Evolutionary conservation across 2,888 invertebrate genomes (phyloP), one percentile per base, ranked within the genome.

Genomic region (Scrobipalpa atriplicella): DNA sequence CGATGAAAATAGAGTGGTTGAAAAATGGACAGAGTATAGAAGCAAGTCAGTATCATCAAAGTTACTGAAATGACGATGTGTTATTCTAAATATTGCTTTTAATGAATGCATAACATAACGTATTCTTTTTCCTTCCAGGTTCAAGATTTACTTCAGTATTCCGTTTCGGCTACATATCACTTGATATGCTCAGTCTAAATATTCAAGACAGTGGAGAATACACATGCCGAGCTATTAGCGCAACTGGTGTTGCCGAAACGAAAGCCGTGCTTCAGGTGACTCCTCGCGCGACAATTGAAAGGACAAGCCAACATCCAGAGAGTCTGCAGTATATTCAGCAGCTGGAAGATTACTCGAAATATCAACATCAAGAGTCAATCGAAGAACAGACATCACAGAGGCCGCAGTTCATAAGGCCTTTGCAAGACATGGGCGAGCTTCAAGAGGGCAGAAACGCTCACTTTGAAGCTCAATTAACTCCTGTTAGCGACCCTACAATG

Each of bases 101-200:
- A 60, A 51, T 68, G 56, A 7, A 47, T 47, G n/a, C 16, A 47
- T 16, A 10, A 43, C n/a, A 1, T 2, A 13, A 43, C 13, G 62
- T 39, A 52, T n/a, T 10, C 62, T 67, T 47, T 38, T 36, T n/a
- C 21, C 68, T 89, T 84, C 36, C 78, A 98, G 99, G 99, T 93
- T 98, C 99, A 74, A 95, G 99, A 83, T 97, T 97, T 84, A 98
- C 98, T 81, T 97, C 98, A 72, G 96, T 98, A 82, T 98, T 99
- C 93, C 97, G 99, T 85, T 99, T 99, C 92, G 99, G 99, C 78
- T 99, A 98, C 85, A 98, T 99, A 79, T 97, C 98, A 75, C 94
- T 99, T 76, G 98, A 98, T 85, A 94, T 99, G 83, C 94, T 98
- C 77, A 97, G 97, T 90, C 94, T 98, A 68, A 95, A 96, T 74